Evolutionary conservation across 2,113 vertebrate genomes (phyloP).

Genomic region (Psettodes erumei): DNA sequence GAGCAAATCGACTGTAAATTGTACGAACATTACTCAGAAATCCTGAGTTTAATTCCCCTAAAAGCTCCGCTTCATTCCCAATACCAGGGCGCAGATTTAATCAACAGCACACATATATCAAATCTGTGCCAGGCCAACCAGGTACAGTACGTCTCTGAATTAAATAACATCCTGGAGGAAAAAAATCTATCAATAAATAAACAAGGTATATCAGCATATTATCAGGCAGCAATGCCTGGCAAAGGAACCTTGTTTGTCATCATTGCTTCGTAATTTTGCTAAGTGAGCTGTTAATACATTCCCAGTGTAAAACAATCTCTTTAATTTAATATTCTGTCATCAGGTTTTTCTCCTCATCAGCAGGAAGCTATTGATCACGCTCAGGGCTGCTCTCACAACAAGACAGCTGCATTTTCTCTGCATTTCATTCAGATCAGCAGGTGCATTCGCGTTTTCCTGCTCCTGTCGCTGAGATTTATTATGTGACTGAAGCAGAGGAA

Average conservation of each 20-base stretch:
- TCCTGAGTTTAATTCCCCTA: constrained; percentile 57
- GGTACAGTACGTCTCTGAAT: constrained; percentile 28
- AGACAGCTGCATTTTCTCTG: constrained; percentile 17
- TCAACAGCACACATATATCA: constrained; percentile 52
- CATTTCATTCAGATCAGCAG: constrained; percentile 19
- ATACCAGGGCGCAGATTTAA: constrained; percentile 35
- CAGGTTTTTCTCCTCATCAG: constrained; percentile 58
- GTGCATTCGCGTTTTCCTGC: constrained; percentile 20
- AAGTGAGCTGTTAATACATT: constrained; percentile 66
- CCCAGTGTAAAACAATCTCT: constrained; percentile 69
- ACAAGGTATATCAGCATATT: constrained; percentile 52
- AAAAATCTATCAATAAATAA: constrained; percentile 51
- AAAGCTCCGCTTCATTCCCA: constrained; percentile 51
- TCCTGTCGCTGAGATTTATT: neutral
- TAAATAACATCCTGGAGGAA: constrained; percentile 18
- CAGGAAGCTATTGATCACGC: constrained; percentile 69
- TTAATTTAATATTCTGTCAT: constrained; percentile 75
- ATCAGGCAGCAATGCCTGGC: constrained; percentile 55
- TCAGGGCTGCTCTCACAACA: constrained; percentile 38
- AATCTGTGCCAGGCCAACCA: constrained; percentile 34
- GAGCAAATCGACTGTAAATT: constrained; percentile 47
- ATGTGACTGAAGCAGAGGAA: constrained; percentile 6
- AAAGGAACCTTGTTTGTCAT: constrained; percentile 68
- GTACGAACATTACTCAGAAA: constrained; percentile 43
- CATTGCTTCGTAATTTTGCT: constrained; percentile 57